Evolutionary conservation across 2,888 invertebrate genomes (phyloP), one percentile per base, ranked within the genome.

Genomic region (Psylliodes chrysocephalus): DNA sequence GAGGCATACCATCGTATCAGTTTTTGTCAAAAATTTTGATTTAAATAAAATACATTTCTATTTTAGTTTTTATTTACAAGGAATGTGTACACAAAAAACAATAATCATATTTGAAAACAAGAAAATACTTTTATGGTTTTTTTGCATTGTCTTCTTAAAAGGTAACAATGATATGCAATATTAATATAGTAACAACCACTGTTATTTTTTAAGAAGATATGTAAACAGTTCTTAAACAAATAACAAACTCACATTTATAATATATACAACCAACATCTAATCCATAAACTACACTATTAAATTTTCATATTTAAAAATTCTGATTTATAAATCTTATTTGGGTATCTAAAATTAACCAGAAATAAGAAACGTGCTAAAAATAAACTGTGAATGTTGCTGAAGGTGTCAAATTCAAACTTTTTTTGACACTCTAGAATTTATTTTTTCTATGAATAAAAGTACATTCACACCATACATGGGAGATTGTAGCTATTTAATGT

Each of bases 21-120:
- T n/a, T n/a, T n/a, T n/a, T n/a, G n/a, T n/a, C n/a, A n/a, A n/a
- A n/a, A n/a, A n/a, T n/a, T n/a, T n/a, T n/a, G n/a, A n/a, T n/a
- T n/a, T n/a, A n/a, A n/a, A n/a, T n/a, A n/a, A n/a, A n/a, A n/a
- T n/a, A n/a, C n/a, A n/a, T n/a, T n/a, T n/a, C n/a, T n/a, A 7
- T 15, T 7, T 17, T 44, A 12, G 17, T 44, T 44, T 56, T 46
- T 56, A 56, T 56, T 56, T 56, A 56, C 46, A 46, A 56, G 35
- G 56, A 56, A 56, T 56, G 44, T 56, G 33, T 19, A 15, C 15
- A 42, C 28, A 19, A 19, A 55, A 40, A 54, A 54, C 14, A 30
- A 30, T 38, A 42, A 40, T 22, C 12, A 56, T 57, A 57, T 57
- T 18, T 52, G 28, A 30, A 14, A 51, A 22, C 25, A 8, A 25